Evolutionary conservation across 92 coral and sea anemone genomes (phyloP).

Genomic region (Phenganax subtilis): DNA sequence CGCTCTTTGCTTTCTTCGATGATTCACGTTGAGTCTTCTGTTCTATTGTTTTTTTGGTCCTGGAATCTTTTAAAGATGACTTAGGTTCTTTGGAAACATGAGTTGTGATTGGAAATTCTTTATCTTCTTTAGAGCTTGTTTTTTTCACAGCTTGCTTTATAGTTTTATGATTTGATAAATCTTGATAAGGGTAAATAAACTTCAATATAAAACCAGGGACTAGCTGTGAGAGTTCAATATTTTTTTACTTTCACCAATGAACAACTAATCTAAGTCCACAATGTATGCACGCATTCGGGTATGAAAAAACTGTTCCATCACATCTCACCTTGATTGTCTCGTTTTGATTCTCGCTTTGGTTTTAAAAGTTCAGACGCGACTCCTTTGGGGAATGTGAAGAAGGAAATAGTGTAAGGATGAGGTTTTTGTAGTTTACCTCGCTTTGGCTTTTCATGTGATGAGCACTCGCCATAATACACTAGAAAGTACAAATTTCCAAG

Average conservation of each 20-base stretch:
- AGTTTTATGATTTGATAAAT: not conserved
- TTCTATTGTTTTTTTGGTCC: not conserved
- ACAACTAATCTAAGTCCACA: too few species aligned
- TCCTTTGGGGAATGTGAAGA: constrained; percentile 87
- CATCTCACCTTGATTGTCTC: constrained; percentile 49
- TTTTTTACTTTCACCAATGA: too few species aligned
- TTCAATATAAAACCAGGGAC: too few species aligned
- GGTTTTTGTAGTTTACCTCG: constrained; percentile 78
- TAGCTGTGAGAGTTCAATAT: too few species aligned
- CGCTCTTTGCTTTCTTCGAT: not conserved
- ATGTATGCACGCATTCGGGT: too few species aligned
- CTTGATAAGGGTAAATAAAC: not conserved
- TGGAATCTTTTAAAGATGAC: not conserved
- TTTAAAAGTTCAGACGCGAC: constrained; percentile 54
- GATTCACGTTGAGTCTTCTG: not conserved
- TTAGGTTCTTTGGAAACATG: not conserved
- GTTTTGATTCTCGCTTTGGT: constrained; percentile 57
- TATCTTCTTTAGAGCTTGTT: not conserved
- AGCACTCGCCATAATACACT: not conserved
- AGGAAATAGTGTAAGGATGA: constrained; percentile 97
- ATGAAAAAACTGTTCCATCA: not conserved
- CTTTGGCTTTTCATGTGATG: constrained; percentile 53
- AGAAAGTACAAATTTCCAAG: too few species aligned
- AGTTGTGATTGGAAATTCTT: not conserved
- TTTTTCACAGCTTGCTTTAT: not conserved